phyloP scores from a whole-genome alignment of 1,140 invertebrate genomes.

The Eueides isabella region DNA sequence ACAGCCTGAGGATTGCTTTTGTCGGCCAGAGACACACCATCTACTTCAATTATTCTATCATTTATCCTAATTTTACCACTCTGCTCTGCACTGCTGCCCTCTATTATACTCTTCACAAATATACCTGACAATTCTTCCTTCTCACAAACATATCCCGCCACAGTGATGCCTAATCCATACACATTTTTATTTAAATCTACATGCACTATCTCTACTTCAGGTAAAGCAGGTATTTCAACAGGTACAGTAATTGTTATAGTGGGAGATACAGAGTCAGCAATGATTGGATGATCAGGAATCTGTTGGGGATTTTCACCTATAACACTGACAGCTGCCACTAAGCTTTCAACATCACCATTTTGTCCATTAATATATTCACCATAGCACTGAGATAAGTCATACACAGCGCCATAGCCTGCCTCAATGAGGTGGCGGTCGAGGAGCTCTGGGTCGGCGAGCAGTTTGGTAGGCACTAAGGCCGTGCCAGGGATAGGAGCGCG shows the following conservation, averaged over 20 bases:
- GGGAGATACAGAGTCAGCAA: conserved; percentile 68
- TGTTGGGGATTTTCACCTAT: conserved; percentile 77
- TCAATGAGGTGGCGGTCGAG: conserved; percentile 90
- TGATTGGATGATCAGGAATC: conserved; percentile 74
- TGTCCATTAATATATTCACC: conserved; percentile 73
- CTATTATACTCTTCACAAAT: conserved; percentile 97
- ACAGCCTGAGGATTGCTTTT: conserved; percentile 96
- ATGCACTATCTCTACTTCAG: conserved; percentile 84
- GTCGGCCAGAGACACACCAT: conserved; percentile 90
- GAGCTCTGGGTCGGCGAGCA: conserved; percentile 91
- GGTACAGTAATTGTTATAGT: conserved; percentile 77
- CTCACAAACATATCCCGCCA: conserved; percentile 87
- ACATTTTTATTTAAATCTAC: conserved; percentile 86
- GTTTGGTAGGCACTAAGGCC: conserved; percentile 90
- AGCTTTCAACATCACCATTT: conserved; percentile 66
- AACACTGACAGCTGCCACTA: conserved; percentile 74
- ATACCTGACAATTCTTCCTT: conserved; percentile 96
- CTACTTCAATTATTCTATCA: conserved; percentile 95
- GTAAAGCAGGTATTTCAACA: conserved; percentile 66
- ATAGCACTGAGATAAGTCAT: conserved; percentile 77
- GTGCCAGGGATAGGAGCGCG: conserved; percentile 85
- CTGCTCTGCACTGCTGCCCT: conserved; percentile 94
- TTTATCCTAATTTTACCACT: conserved; percentile 95
- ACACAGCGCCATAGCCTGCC: conserved; percentile 84
- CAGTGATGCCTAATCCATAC: conserved; percentile 86